phyloP scores from a whole-genome alignment of 1,140 invertebrate genomes.

The Stegodyphus mimosarum region DNA sequence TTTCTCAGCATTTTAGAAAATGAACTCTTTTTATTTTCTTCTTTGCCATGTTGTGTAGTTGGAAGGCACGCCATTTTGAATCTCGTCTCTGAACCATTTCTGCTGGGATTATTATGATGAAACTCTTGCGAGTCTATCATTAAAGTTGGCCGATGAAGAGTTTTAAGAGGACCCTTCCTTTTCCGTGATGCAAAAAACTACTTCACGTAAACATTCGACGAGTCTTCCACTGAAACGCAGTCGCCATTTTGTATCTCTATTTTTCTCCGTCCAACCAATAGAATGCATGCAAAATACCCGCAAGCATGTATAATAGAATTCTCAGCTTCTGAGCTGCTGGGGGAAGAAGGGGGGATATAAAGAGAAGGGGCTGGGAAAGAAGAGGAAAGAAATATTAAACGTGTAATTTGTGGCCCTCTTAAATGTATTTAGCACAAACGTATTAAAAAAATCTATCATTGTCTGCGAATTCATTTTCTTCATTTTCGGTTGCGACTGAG shows the following conservation, averaged over 20 bases:
- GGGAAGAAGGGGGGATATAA: neutral
- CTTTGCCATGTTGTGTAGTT: neutral
- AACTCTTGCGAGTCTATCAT: neutral
- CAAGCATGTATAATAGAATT: too few relatives aligned
- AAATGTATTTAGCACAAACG: conserved; percentile 21
- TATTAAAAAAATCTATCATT: neutral
- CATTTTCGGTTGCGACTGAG: conserved; percentile 12
- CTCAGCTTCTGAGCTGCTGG: neutral
- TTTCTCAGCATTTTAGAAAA: conserved; percentile 13
- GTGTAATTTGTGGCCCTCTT: conserved; percentile 2
- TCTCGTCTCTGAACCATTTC: neutral
- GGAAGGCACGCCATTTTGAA: neutral
- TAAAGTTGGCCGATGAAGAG: neutral
- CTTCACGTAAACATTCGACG: too few relatives aligned
- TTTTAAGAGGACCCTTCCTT: neutral
- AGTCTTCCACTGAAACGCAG: too few relatives aligned
- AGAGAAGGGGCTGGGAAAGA: neutral
- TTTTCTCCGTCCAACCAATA: too few relatives aligned
- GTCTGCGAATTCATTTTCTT: neutral
- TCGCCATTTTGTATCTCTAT: too few relatives aligned
- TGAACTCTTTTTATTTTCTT: conserved; percentile 2
- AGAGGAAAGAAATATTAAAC: neutral
- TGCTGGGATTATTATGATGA: conserved; percentile 24
- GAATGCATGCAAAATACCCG: too few relatives aligned
- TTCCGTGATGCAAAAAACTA: neutral